Conservation (phyloP, 2,113 vertebrate genomes). For the Okapia johnstoni region DNA sequence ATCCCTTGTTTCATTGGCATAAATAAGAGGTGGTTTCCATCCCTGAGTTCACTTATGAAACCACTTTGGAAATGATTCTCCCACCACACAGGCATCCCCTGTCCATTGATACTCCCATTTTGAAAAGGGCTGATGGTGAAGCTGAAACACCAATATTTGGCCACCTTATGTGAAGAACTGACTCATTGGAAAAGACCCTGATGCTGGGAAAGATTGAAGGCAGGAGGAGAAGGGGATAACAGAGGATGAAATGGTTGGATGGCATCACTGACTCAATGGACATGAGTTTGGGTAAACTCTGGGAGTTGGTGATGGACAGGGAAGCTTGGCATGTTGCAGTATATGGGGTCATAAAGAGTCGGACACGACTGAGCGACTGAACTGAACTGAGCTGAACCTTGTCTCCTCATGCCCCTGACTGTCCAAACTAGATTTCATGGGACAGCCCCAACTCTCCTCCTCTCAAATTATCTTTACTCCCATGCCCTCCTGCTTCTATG, state of each 20-base stretch:
- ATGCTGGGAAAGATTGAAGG: background rate
- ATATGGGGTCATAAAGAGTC: background rate
- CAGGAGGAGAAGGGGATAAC: background rate
- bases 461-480: background rate
- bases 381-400: background rate
- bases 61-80: background rate
- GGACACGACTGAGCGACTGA: rapidly evolving
- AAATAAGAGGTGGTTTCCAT: background rate
- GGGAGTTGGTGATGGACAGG: background rate
- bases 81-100: background rate
- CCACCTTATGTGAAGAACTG: background rate
- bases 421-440: background rate
- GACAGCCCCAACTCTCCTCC: background rate
- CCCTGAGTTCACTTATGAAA: background rate
- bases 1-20: background rate
- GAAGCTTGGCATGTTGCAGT: background rate
- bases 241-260: background rate
- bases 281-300: background rate
- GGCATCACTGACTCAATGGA: background rate
- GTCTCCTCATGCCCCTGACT: background rate
- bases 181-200: background rate
- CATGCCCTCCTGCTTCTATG: background rate
- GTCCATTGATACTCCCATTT: background rate
- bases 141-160: background rate
- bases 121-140: background rate